phyloP scores from a whole-genome alignment of 2,113 vertebrate species.

The Salminus brasiliensis region DNA sequence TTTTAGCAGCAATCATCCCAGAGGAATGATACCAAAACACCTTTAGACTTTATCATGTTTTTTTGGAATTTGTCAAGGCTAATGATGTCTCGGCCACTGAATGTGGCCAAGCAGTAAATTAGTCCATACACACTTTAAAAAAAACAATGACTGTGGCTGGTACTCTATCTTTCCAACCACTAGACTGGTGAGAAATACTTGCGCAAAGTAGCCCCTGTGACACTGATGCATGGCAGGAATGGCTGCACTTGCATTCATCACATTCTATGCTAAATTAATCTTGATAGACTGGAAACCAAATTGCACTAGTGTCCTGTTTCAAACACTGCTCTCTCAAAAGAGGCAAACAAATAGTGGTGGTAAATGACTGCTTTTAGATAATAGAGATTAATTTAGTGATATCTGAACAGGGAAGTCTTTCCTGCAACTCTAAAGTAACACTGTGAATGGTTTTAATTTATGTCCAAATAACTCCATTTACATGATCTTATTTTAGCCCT shows the following conservation, averaged over 20 bases:
- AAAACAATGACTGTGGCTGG: slow-evolving; percentile 80
- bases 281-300: slow-evolving; percentile 79
- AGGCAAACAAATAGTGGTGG: slow-evolving; percentile 73
- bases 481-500: no score
- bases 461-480: no score
- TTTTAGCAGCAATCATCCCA: slow-evolving; percentile 33
- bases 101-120: slow-evolving; percentile 80
- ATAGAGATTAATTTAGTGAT: background rate
- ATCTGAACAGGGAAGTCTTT: no score
- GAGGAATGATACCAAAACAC: slow-evolving; percentile 71
- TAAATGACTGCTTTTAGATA: slow-evolving; percentile 58
- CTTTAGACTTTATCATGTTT: slow-evolving; percentile 62
- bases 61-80: slow-evolving; percentile 78
- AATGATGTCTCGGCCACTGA: slow-evolving; percentile 77
- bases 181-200: slow-evolving; percentile 79
- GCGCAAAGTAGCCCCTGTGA: slow-evolving; percentile 65
- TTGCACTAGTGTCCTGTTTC: slow-evolving; percentile 72
- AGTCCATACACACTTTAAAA: slow-evolving; percentile 74
- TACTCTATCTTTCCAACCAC: slow-evolving; percentile 79
- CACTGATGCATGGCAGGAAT: slow-evolving; percentile 79
- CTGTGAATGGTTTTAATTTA: slow-evolving; percentile 6
- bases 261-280: slow-evolving; percentile 79
- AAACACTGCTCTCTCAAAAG: slow-evolving; percentile 68
- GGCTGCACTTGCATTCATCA: slow-evolving; percentile 75
- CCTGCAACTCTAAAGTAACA: background rate